These are phyloP conservation scores for Branchipolynoe longqiensis DNA, from an alignment of 2,888 invertebrate species.

Conservation along the genomic window DNA sequence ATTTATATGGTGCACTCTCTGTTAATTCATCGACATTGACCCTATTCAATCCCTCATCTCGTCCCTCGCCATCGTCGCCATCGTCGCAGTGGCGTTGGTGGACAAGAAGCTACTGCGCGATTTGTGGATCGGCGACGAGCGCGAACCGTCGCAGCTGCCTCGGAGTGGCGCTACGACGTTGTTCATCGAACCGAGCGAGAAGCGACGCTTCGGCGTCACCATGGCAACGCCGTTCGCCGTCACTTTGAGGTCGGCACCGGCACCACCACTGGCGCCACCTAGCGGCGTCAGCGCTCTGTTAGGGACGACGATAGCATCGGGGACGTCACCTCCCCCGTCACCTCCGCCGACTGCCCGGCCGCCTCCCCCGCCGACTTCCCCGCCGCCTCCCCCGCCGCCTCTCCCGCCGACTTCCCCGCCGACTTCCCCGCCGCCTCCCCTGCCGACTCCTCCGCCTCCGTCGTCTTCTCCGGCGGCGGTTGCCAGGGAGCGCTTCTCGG, in stretches of 20 bases:
- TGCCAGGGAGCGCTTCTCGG: not conserved
- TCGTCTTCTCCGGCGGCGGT: not conserved
- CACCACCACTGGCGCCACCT: too few relatives aligned
- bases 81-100: not conserved
- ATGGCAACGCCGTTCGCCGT: not conserved
- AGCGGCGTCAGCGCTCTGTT: not conserved
- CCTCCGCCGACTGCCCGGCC: too few relatives aligned
- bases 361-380: too few relatives aligned
- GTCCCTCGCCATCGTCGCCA: too few relatives aligned
- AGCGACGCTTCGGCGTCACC: not conserved
- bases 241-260: too few relatives aligned
- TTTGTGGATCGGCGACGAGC: not conserved
- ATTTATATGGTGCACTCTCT: too few relatives aligned
- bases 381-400: too few relatives aligned
- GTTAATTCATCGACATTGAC: too few relatives aligned
- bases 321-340: not conserved
- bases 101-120: conserved; percentile 2
- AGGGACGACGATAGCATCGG: not conserved
- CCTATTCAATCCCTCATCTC: too few relatives aligned
- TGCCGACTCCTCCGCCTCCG: too few relatives aligned
- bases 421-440: too few relatives aligned
- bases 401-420: too few relatives aligned
- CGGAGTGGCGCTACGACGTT: not conserved
- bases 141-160: not conserved
- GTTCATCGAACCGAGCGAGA: not conserved